Conservation (phyloP, 2,113 vertebrate species). For the Thryonomys swinderianus region DNA sequence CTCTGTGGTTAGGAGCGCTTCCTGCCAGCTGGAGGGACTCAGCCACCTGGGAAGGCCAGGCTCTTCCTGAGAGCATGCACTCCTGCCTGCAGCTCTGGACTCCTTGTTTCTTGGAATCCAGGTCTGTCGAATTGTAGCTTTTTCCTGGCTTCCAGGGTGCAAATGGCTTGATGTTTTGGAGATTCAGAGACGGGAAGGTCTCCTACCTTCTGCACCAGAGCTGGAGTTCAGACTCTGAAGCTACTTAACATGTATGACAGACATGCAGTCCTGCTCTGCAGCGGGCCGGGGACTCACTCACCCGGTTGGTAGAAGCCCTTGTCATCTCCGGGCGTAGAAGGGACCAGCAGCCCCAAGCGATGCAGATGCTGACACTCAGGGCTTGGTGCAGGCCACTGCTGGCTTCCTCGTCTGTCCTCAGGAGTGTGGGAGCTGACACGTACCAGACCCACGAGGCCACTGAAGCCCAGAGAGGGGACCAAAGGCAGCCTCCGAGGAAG, state of each 20-base stretch:
- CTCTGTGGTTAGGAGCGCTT: conserved; percentile 21
- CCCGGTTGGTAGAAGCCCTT: not conserved
- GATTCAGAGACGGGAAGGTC: not conserved
- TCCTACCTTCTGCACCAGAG: not conserved
- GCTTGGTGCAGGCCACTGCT: not conserved
- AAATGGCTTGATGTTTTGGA: not conserved
- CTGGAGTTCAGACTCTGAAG: not conserved
- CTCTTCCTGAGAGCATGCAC: not conserved
- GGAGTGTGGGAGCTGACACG: too few relatives aligned
- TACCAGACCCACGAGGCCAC: not conserved
- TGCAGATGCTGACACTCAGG: not conserved
- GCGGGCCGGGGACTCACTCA: too few relatives aligned
- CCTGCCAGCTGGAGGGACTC: not conserved
- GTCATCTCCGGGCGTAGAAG: not conserved
- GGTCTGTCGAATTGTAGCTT: not conserved
- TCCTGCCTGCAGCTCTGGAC: not conserved
- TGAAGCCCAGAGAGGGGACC: not conserved
- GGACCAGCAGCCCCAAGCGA: not conserved
- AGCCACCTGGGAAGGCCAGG: not conserved
- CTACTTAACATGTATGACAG: not conserved
- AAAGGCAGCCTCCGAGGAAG: not conserved
- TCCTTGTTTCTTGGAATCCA: not conserved
- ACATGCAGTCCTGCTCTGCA: not conserved
- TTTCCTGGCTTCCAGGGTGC: not conserved
- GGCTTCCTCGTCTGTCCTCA: not conserved